A percentile compares a stretch with the other conserved stretches of the same genome.
Evolutionary conservation across 2,888 invertebrate species (phyloP).

Genomic region (Flexamia atlantica): DNA sequence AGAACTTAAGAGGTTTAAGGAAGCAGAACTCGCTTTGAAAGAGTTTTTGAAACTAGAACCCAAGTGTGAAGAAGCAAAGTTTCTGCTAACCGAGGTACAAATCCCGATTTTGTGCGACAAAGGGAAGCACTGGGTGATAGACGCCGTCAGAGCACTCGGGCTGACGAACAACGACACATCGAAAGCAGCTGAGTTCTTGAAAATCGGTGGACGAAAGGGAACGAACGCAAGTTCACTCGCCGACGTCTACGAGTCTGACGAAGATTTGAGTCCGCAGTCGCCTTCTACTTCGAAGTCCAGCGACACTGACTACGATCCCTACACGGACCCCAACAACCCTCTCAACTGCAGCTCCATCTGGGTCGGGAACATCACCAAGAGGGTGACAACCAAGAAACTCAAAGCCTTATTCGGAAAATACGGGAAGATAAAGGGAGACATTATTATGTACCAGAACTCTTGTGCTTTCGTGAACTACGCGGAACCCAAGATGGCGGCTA

Average conservation of each 20-base stretch:
- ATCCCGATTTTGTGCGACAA: neutral
- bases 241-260: slow-evolving; percentile 17
- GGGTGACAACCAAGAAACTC: slow-evolving; percentile 4
- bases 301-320: neutral
- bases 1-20: slow-evolving; percentile 4
- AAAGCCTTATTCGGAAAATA: slow-evolving; percentile 42
- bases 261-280: neutral
- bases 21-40: slow-evolving; percentile 43
- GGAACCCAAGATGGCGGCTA: slow-evolving; percentile 50
- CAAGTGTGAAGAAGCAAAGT: slow-evolving; percentile 30
- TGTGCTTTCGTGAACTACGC: slow-evolving; percentile 53
- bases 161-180: slow-evolving; percentile 16
- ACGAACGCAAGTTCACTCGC: neutral
- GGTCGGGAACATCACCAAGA: slow-evolving; percentile 52
- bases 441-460: slow-evolving; percentile 23
- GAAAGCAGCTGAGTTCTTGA: neutral
- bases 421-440: neutral
- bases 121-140: neutral
- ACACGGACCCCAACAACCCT: slow-evolving; percentile 45
- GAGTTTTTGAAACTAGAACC: slow-evolving; percentile 21
- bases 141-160: slow-evolving; percentile 27
- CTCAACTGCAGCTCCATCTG: slow-evolving; percentile 52
- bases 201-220: neutral
- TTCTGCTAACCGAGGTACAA: slow-evolving; percentile 26
- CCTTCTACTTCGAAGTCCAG: neutral